Conservation (phyloP, 2,888 invertebrate genomes). For the Lithophane leautieri region DNA sequence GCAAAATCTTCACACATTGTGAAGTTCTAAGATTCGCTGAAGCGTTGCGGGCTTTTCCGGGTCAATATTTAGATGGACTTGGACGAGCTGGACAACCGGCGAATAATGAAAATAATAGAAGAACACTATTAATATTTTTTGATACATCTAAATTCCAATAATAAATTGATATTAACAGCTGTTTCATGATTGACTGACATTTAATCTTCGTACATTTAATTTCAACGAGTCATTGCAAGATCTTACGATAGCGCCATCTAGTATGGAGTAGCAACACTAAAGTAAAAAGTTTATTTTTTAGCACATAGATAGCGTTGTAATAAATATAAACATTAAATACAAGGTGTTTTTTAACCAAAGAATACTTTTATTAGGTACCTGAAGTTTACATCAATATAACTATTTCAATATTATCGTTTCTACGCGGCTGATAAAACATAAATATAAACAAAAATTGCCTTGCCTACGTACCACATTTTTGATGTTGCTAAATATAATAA, state of each 20-base stretch:
- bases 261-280: slow-evolving; percentile 76
- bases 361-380: neutral
- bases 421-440: neutral
- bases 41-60: neutral
- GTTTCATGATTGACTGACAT: neutral
- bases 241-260: slow-evolving; percentile 70
- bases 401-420: neutral
- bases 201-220: no score
- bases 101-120: neutral
- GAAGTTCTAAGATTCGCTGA: neutral
- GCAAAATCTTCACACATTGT: slow-evolving; percentile 3
- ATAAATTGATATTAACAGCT: neutral
- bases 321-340: neutral
- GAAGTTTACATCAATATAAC: neutral
- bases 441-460: neutral
- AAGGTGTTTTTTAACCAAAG: neutral
- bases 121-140: neutral
- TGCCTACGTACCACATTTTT: neutral
- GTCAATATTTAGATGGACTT: neutral
- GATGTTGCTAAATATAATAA: neutral
- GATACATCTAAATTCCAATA: neutral
- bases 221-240: fast-evolving
- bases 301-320: slow-evolving; percentile 69
- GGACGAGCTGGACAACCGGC: no score
- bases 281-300: slow-evolving; percentile 1